A percentile compares a stretch with the other conserved stretches of the same genome.
Evolutionary conservation across 2,797 vertebrate genomes (phyloP).

Genomic region (Gallinago solitaria): DNA sequence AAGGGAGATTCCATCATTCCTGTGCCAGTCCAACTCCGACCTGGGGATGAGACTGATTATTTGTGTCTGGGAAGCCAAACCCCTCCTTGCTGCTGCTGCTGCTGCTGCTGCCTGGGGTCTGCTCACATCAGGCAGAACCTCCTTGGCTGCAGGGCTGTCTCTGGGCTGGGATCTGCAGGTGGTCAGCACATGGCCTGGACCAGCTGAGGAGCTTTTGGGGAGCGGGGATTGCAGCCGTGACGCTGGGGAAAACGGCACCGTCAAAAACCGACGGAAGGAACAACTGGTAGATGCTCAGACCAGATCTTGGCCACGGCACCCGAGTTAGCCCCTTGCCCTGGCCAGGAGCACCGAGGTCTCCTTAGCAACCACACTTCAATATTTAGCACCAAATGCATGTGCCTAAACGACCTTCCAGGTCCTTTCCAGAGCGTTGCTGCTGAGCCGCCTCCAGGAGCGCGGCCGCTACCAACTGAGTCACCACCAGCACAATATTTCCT

Average conservation of each 20-base stretch:
- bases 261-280: background rate
- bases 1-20: background rate
- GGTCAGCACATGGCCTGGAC: background rate
- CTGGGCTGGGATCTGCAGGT: background rate
- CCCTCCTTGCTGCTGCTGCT: background rate
- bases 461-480: background rate
- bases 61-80: background rate
- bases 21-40: background rate
- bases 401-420: conserved; percentile 8
- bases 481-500: background rate
- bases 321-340: background rate
- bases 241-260: accelerated
- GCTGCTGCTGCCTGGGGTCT: background rate
- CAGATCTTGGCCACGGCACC: background rate
- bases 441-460: background rate
- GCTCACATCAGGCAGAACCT: background rate
- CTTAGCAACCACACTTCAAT: conserved; percentile 43
- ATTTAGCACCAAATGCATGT: conserved; percentile 18
- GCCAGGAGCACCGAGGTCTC: background rate
- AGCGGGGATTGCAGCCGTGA: background rate
- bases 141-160: background rate
- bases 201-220: accelerated
- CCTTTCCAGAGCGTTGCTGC: background rate
- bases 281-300: background rate
- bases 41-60: background rate